Evolutionary conservation across 2,113 vertebrate species (phyloP), one percentile per base, ranked within the genome.

Genomic region (Craseonycteris thonglongyai): DNA sequence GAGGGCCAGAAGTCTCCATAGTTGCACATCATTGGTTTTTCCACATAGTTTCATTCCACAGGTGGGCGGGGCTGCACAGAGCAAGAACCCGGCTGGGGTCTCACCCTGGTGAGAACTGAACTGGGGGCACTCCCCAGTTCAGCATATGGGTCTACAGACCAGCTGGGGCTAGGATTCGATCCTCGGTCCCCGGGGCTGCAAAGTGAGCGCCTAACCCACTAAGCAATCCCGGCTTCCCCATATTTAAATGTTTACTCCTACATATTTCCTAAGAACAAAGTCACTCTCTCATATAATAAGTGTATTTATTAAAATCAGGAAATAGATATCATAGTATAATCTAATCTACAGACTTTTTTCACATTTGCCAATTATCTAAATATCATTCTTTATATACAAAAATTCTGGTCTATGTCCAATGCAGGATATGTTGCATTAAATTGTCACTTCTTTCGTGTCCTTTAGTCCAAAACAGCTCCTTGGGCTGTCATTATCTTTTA

Each of bases 231-330:
- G n/a, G n/a, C n/a, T n/a, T n/a, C n/a, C n/a, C n/a, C n/a, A 58
- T 16, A 69, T 58, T 71, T 87, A 78, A 86, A 59, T 69, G 79
- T 45, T 75, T 83, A 83, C 28, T 42, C 58, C 66, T 82, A 94
- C 68, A 63, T 68, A 83, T 40, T 96, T 76, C 54, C 75, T 54
- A 69, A 84, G 26, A 92, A 85, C n/a, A 58, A 91, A 33, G 58
- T 28, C 51, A 84, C 40, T 78, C 38, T 68, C 40, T 75, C 58
- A 63, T 28, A 69, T 47, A 87, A 80, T 72, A 26, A 68, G 10
- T 61, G 42, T 83, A 89, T 78, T n/a, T 3, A 86, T 45, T 66
- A 94, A 97, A 96, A 65, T n/a, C 45, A 59, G 54, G 28, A 90
- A 88, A 88, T 1, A 93, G 45, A 87, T 35, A 92, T n/a, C 28